Evolutionary conservation across 37 sponge, comb jelly and placozoan species (phyloP).

Genomic region (Aplysina aerophoba): DNA sequence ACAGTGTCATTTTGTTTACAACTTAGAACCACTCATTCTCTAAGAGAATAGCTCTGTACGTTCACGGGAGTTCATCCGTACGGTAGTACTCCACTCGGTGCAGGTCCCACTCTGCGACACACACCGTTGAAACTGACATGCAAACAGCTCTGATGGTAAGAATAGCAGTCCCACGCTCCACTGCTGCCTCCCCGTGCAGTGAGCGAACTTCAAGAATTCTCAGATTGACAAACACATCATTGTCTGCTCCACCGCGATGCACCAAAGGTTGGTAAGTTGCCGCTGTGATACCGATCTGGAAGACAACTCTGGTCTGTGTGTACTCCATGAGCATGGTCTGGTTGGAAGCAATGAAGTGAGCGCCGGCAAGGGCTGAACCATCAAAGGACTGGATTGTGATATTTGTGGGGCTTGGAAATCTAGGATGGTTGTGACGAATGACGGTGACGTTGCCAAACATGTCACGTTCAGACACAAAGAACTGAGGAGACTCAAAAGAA

Average conservation of each 20-base stretch:
- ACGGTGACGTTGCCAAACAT: constrained; percentile 74
- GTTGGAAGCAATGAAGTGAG: constrained; percentile 70
- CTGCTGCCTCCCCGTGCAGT: constrained; percentile 60
- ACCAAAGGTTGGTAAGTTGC: constrained; percentile 41
- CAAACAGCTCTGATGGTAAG: constrained; percentile 87
- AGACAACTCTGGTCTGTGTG: constrained; percentile 33
- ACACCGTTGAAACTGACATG: constrained; percentile 67
- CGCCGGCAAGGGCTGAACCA: constrained; percentile 62
- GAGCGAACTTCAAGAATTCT: constrained; percentile 57
- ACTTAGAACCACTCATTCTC: too few species aligned
- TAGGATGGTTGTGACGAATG: constrained; percentile 60
- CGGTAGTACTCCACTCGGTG: constrained; percentile 65
- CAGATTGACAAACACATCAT: constrained; percentile 76
- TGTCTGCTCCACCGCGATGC: constrained; percentile 72
- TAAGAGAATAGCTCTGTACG: too few species aligned
- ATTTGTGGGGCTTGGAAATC: constrained; percentile 74
- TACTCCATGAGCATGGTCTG: constrained; percentile 55
- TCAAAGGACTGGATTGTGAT: constrained; percentile 71
- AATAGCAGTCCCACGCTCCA: constrained; percentile 25
- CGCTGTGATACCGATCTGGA: constrained; percentile 71
- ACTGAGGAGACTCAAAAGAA: constrained; percentile 62
- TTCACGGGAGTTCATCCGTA: constrained; percentile 68
- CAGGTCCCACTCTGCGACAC: constrained; percentile 87
- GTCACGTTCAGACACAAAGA: constrained; percentile 78
- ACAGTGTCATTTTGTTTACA: too few species aligned